A percentile compares a stretch with the other conserved stretches of the same genome.
These are phyloP conservation scores for Microcebus tavaratra DNA, from an alignment of 2,113 vertebrate species.

Conservation along the genomic window DNA sequence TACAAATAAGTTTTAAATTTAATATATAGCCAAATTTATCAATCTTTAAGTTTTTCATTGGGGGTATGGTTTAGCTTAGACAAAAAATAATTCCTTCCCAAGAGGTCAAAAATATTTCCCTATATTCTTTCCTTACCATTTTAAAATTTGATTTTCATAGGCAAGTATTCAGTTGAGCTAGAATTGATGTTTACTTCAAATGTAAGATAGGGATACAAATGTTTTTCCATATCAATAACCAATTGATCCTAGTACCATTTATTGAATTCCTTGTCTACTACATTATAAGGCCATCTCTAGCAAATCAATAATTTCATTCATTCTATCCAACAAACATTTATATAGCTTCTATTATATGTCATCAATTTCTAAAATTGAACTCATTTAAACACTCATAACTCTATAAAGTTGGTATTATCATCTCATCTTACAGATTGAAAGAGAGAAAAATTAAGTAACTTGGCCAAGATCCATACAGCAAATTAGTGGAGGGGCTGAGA, in stretches of 20 bases:
- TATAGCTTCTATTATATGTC: background rate
- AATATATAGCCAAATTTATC: background rate
- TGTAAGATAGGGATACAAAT: background rate
- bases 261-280: background rate
- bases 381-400: background rate
- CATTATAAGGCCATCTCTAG: background rate
- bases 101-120: background rate
- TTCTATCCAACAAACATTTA: background rate
- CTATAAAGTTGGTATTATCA: background rate
- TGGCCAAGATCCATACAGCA: background rate
- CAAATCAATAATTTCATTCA: background rate
- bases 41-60: background rate
- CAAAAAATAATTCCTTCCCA: background rate
- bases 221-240: background rate
- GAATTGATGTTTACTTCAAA: slow-evolving; percentile 41
- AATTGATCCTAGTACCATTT: background rate
- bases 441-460: background rate
- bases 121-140: background rate
- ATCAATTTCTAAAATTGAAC: background rate
- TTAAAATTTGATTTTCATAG: background rate
- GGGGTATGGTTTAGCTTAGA: background rate
- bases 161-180: background rate
- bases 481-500: background rate
- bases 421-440: background rate
- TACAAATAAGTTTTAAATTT: background rate